phyloP scores from a whole-genome alignment of 2,113 vertebrate genomes.

The Psammodynastes pulverulentus region DNA sequence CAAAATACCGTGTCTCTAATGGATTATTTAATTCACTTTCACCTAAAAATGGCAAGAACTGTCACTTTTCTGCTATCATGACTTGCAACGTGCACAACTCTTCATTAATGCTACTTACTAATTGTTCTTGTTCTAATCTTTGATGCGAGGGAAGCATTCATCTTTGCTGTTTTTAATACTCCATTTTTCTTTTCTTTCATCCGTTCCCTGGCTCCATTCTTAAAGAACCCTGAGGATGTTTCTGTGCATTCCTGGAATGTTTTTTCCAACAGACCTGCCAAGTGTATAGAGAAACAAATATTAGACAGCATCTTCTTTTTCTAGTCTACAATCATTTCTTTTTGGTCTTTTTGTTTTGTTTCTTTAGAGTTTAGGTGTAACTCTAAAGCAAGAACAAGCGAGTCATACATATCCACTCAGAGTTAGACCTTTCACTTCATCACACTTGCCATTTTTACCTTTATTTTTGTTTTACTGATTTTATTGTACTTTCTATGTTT shows the following conservation, averaged over 20 bases:
- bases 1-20: background rate
- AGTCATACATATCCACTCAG: background rate
- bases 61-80: background rate
- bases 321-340: background rate
- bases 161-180: slow-evolving; percentile 56
- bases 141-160: slow-evolving; percentile 68
- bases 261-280: background rate
- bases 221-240: background rate
- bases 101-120: slow-evolving; percentile 65
- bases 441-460: background rate
- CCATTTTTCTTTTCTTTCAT: slow-evolving; percentile 63
- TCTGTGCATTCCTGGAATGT: slow-evolving; percentile 43
- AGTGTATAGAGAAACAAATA: background rate
- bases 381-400: background rate
- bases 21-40: background rate
- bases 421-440: background rate
- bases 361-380: background rate
- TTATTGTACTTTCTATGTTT: background rate
- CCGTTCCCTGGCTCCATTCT: slow-evolving; percentile 38
- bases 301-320: background rate
- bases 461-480: background rate
- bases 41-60: background rate
- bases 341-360: background rate
- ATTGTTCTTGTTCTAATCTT: slow-evolving; percentile 79
- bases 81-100: background rate